Evolutionary conservation across 2,797 vertebrate genomes (phyloP).

Genomic region (Pseudotriccus pelzelni): DNA sequence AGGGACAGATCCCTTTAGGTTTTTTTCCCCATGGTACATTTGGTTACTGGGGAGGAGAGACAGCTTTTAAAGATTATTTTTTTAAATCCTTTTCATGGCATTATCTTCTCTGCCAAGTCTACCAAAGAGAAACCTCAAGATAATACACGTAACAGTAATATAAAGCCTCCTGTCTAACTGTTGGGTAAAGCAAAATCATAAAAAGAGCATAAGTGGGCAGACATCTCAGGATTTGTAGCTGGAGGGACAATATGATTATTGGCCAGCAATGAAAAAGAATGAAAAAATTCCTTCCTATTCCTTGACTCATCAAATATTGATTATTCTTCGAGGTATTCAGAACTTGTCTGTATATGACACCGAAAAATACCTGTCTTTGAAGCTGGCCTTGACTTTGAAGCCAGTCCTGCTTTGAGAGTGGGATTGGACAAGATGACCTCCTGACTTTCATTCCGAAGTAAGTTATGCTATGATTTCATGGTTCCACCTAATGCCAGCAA

Average conservation of each 20-base stretch:
- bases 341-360: not conserved
- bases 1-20: not conserved
- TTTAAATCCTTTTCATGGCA: not conserved
- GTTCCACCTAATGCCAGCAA: not conserved
- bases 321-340: not conserved
- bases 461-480: not conserved
- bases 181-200: not conserved
- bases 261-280: not conserved
- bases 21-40: not conserved
- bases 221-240: not conserved
- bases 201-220: fast-evolving
- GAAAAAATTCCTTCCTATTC: not conserved
- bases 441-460: not conserved
- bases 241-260: not conserved
- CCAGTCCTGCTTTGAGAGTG: not conserved
- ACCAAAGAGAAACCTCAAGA: not conserved
- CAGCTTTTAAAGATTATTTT: not conserved
- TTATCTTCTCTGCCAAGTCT: not conserved
- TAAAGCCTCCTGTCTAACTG: not conserved
- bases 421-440: not conserved
- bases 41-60: not conserved
- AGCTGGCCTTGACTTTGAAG: not conserved
- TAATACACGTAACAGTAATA: not conserved
- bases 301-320: not conserved
- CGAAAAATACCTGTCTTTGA: not conserved